phyloP scores from a whole-genome alignment of 2,113 vertebrate species.

The Glareola pratincola region DNA sequence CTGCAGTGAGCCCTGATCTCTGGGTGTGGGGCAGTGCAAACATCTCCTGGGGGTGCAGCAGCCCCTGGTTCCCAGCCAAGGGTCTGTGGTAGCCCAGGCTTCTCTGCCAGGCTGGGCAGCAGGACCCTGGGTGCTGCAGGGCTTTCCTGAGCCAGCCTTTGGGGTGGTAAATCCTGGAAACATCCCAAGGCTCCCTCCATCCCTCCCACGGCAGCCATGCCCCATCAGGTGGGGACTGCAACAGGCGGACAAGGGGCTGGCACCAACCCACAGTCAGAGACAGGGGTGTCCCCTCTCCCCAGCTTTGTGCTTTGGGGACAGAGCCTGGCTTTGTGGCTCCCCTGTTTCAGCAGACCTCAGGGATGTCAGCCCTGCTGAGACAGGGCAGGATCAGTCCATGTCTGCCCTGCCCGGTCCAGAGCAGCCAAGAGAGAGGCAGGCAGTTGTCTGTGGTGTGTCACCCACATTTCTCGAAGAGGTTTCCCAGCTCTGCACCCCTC shows the following conservation, averaged over 20 bases:
- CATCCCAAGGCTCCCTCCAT: not conserved
- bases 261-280: not conserved
- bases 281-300: not conserved
- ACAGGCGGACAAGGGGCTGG: not conserved
- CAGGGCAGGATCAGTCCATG: not conserved
- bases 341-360: not conserved
- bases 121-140: not conserved
- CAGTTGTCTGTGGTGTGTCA: accelerated
- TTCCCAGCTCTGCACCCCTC: not conserved
- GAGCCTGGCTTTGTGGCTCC: not conserved
- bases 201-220: not conserved
- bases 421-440: not conserved
- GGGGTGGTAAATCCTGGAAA: not conserved
- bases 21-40: not conserved
- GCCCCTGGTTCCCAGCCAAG: not conserved
- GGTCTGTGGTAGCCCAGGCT: not conserved
- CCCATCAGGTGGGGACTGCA: not conserved
- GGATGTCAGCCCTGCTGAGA: not conserved
- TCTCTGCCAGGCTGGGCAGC: not conserved
- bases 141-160: not conserved
- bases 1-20: not conserved
- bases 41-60: not conserved
- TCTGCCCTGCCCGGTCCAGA: not conserved
- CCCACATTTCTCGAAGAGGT: not conserved
- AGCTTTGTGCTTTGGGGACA: not conserved